Conservation (phyloP, 2,113 vertebrate genomes). For the Grammomys surdaster region DNA sequence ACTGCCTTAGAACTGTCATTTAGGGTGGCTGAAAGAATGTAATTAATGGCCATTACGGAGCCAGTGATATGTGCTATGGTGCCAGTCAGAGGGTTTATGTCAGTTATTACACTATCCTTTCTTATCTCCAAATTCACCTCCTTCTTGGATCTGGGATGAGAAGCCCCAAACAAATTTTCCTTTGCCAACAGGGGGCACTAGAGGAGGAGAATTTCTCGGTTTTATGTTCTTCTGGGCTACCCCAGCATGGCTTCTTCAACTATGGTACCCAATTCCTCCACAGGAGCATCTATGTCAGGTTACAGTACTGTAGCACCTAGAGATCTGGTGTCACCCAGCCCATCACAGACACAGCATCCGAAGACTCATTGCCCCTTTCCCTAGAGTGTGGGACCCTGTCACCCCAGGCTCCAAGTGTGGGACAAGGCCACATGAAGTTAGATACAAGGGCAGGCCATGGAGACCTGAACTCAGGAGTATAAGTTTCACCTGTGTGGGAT, state of each 20-base stretch:
- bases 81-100: background rate
- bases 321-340: background rate
- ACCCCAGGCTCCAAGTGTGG: accelerated
- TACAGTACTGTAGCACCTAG: background rate
- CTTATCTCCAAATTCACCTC: background rate
- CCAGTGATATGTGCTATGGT: background rate
- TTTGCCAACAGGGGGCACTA: background rate
- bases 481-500: background rate
- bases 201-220: background rate
- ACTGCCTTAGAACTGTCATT: background rate
- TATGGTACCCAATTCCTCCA: background rate
- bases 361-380: background rate
- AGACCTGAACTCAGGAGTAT: background rate
- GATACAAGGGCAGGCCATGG: background rate
- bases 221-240: background rate
- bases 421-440: background rate
- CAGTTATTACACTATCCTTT: background rate
- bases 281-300: background rate
- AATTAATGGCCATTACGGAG: background rate
- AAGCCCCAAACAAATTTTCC: background rate
- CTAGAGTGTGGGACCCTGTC: background rate
- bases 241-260: background rate
- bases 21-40: background rate
- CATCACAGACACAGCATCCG: background rate
- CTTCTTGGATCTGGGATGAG: background rate